Conservation (phyloP, 2,113 vertebrate species). For the Poeciliopsis occidentalis region DNA sequence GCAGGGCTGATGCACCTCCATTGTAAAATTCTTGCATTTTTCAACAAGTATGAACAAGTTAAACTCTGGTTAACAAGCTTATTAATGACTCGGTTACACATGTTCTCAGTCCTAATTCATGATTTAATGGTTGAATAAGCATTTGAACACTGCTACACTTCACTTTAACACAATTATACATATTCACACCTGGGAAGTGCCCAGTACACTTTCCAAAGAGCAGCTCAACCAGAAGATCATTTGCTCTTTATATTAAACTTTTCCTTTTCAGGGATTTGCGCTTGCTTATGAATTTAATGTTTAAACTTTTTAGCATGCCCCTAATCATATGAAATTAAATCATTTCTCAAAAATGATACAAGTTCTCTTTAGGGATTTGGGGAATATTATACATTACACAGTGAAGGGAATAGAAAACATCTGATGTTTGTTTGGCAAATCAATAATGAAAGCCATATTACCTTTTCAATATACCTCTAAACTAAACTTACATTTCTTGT, state of each 20-base stretch:
- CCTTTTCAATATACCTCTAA: no score
- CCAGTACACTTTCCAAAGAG: slow-evolving; percentile 17
- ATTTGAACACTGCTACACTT: slow-evolving; percentile 11
- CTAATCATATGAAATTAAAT: background rate
- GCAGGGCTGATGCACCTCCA: slow-evolving; percentile 1
- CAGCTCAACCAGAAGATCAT: slow-evolving; percentile 31
- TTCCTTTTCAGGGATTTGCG: background rate
- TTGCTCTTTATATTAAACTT: slow-evolving; percentile 12
- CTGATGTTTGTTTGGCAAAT: background rate
- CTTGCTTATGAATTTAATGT: slow-evolving; percentile 1
- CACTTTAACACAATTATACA: slow-evolving; percentile 35
- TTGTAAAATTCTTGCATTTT: slow-evolving; percentile 43
- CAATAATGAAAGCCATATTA: background rate
- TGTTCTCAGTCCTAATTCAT: slow-evolving; percentile 49
- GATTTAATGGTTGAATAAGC: slow-evolving; percentile 8
- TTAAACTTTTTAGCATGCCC: background rate
- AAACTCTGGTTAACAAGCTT: slow-evolving; percentile 43
- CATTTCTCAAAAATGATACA: background rate
- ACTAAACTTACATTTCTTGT: no score
- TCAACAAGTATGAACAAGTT: slow-evolving; percentile 36
- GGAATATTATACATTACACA: background rate
- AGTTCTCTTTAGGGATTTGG: background rate
- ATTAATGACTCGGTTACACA: slow-evolving; percentile 26
- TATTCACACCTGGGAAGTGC: slow-evolving; percentile 40
- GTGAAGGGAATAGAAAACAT: background rate